Percentiles rank a stretch among this genome's conserved stretches.
Conservation (phyloP, 37 sponge, comb jelly and placozoan species). For the Axinella damicornis region DNA sequence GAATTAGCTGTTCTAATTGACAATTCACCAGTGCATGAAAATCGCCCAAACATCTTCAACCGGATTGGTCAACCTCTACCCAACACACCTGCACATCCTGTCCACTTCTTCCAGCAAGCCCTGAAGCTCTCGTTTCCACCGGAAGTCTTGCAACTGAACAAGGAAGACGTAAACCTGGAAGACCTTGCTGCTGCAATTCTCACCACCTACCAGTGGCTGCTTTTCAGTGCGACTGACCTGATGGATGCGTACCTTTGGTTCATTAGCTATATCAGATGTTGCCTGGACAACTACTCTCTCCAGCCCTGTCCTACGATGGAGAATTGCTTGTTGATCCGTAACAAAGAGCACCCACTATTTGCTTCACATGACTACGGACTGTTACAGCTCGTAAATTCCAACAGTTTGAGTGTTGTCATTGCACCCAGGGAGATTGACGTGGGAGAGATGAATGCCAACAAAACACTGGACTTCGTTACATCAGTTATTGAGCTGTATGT, state of each 20-base stretch:
- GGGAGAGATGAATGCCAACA: too few species aligned
- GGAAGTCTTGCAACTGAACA: too few species aligned
- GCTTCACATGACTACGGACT: slow-evolving; percentile 38
- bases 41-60: neutral
- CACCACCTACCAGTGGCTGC: slow-evolving; percentile 5
- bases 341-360: slow-evolving; percentile 12
- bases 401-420: neutral
- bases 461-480: too few species aligned
- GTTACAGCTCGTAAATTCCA: neutral
- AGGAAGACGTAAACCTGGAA: neutral
- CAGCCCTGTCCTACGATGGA: neutral
- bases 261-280: neutral
- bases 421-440: neutral
- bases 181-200: neutral
- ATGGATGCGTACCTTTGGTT: neutral
- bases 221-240: neutral
- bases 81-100: neutral
- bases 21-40: slow-evolving; percentile 15
- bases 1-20: slow-evolving; percentile 9
- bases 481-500: too few species aligned
- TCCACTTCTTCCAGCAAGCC: neutral
- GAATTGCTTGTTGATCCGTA: slow-evolving; percentile 6
- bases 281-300: neutral
- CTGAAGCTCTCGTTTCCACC: neutral
- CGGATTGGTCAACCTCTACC: neutral